phyloP scores from a whole-genome alignment of 2,113 vertebrate species.

The Bombycilla garrulus region DNA sequence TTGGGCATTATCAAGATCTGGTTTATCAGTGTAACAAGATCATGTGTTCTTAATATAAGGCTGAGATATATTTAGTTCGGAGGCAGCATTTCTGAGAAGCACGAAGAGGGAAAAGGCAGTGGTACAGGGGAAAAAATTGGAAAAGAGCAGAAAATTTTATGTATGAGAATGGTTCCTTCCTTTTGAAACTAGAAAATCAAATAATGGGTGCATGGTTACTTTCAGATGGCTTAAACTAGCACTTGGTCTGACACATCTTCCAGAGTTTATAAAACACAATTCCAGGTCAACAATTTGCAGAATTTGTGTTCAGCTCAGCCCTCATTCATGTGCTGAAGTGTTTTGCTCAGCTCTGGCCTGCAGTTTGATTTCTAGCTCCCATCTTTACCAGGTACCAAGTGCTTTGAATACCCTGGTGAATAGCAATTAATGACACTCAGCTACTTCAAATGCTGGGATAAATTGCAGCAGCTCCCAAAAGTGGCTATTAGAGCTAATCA shows the following conservation, averaged over 20 bases:
- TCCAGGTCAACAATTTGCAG: neutral
- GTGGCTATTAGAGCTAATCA: slow-evolving; percentile 68
- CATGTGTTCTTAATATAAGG: neutral
- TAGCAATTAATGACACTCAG: slow-evolving; percentile 63
- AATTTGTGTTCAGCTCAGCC: neutral
- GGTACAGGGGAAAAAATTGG: accelerated
- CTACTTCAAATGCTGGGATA: slow-evolving; percentile 53
- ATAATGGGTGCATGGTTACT: accelerated
- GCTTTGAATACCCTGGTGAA: slow-evolving; percentile 23
- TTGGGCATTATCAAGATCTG: slow-evolving; percentile 11
- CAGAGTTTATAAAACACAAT: neutral
- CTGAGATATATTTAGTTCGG: neutral
- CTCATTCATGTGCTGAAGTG: neutral
- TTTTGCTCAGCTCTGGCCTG: slow-evolving; percentile 20
- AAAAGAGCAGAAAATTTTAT: neutral
- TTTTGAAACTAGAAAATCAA: neutral
- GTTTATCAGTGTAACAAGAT: slow-evolving; percentile 7
- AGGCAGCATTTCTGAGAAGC: neutral
- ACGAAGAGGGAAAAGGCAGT: neutral
- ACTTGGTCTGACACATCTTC: neutral
- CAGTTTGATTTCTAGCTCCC: neutral
- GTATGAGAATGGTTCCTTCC: neutral
- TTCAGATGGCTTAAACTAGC: neutral
- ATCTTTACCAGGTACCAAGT: slow-evolving; percentile 46
- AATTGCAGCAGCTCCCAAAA: slow-evolving; percentile 62